Conservation (phyloP, 2,797 vertebrate genomes). For the Chelon labrosus region DNA sequence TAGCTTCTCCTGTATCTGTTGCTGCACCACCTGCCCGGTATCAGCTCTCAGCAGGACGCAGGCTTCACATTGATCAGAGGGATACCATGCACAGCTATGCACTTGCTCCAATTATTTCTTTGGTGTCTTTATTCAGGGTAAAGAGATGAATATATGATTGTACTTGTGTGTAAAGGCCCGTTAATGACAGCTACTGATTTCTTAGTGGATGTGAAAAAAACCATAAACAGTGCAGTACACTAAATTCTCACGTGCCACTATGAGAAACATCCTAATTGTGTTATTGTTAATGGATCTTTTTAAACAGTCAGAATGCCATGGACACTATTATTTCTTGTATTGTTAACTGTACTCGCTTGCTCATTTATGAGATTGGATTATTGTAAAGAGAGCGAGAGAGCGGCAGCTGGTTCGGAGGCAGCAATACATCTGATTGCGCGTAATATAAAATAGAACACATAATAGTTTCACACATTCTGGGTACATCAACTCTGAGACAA, state of each 20-base stretch:
- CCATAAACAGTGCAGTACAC: neutral
- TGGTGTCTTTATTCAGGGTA: constrained; percentile 2
- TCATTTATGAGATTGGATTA: constrained; percentile 66
- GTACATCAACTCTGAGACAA: constrained; percentile 43
- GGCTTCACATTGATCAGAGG: constrained; percentile 52
- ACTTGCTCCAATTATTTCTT: constrained; percentile 31
- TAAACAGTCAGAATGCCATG: constrained; percentile 40
- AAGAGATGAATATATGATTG: constrained; percentile 18
- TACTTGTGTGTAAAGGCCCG: constrained; percentile 14
- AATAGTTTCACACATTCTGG: constrained; percentile 58
- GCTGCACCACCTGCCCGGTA: constrained; percentile 38
- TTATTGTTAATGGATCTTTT: constrained; percentile 14
- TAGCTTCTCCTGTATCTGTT: constrained; percentile 33
- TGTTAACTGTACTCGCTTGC: constrained; percentile 49
- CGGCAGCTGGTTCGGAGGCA: constrained; percentile 53
- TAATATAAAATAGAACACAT: constrained; percentile 63
- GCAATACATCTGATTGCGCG: constrained; percentile 60
- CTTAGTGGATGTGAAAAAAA: constrained; percentile 5
- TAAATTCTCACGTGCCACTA: neutral
- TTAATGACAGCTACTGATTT: constrained; percentile 36
- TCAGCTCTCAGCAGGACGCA: constrained; percentile 51
- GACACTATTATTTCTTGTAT: constrained; percentile 12
- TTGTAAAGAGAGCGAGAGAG: constrained; percentile 62
- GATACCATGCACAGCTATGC: constrained; percentile 38
- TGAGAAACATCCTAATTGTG: constrained; percentile 10